Base-by-base conservation (phyloP, 2,888 invertebrate genomes). In the Drosophila pseudotalamancana region DNA sequence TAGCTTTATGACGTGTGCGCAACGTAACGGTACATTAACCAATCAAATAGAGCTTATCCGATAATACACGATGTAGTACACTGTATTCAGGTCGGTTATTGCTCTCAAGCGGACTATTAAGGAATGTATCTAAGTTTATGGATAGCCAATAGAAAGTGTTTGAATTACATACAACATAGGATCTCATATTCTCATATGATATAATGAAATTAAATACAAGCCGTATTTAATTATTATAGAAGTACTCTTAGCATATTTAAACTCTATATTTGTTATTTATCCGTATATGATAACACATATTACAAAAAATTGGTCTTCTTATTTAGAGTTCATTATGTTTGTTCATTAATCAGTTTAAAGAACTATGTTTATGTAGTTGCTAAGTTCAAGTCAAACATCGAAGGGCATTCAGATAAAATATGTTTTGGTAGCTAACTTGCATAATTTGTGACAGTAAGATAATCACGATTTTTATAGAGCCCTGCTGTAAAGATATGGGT, bases 401-500 rank as follows among this genome's bases (percentile, higher is more conserved):
- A 27, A 53, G 25, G 4, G 3, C 9, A 6, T 2, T 39, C 14
- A 27, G 34, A 29, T 53, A 54, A 21, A 8, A 31, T 18, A 35
- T 25, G 14, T 21, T 43, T 31, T 37, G 31, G 37, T 37, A 37
- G 59, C 54, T 12, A 23, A 42, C 27, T 42, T 9, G 1, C 25
- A 9, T 21, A 34, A 18, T 11, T 8, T 27, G 12, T 14, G 9
- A n/a, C 14, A n/a, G 23, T 5, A 25, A 27, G 37, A 32, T 32
- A 43, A 19, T 3, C 11, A 14, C 8, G 2, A 1, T 9, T 55
- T 45, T 39, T 39, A 39, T 45, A 25, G 46, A 46, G 12, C 19
- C 9, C 8, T 3, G 29, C 11, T 19, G 14, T 27, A 19, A 37
- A 55, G 55, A 55, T 59, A 59, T 43, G 18, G 4, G 2, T 6